These are phyloP conservation scores for Magallana angulata DNA, from an alignment of 1,140 invertebrate species.

Conservation along the genomic window DNA sequence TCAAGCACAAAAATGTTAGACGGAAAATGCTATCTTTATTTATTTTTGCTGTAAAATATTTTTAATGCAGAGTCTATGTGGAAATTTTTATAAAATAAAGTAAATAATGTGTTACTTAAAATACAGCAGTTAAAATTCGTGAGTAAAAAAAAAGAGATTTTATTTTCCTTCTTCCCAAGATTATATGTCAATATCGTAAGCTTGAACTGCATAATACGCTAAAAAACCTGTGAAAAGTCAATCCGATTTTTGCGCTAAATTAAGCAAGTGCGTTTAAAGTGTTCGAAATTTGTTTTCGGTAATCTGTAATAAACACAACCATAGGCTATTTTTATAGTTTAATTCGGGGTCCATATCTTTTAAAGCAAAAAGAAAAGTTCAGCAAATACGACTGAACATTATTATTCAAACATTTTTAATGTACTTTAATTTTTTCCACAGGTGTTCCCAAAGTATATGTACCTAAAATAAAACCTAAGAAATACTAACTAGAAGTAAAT, in stretches of 20 bases:
- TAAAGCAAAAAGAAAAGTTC: neutral
- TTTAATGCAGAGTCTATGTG: too few species aligned
- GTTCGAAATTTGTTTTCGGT: constrained; percentile 30
- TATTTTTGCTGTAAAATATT: too few species aligned
- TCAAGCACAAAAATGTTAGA: too few species aligned
- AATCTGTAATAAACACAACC: constrained; percentile 19
- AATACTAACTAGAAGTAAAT: neutral
- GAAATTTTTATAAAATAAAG: too few species aligned
- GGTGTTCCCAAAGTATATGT: constrained; percentile 3
- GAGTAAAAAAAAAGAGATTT: too few species aligned
- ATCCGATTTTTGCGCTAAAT: constrained; percentile 46
- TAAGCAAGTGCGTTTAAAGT: constrained; percentile 42
- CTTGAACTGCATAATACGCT: neutral
- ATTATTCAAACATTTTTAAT: neutral
- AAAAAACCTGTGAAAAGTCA: constrained; percentile 43
- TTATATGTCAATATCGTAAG: neutral
- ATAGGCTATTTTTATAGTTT: constrained; percentile 31
- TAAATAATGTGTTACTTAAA: too few species aligned
- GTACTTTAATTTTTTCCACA: constrained; percentile 10
- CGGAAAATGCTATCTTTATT: too few species aligned
- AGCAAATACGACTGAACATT: neutral
- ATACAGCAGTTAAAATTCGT: too few species aligned
- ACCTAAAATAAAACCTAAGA: neutral
- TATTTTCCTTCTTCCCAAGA: too few species aligned
- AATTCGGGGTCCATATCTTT: constrained; percentile 23